Base-by-base conservation (phyloP, 37 sponge, comb jelly and placozoan genomes). In the Theonella swinhoei region DNA sequence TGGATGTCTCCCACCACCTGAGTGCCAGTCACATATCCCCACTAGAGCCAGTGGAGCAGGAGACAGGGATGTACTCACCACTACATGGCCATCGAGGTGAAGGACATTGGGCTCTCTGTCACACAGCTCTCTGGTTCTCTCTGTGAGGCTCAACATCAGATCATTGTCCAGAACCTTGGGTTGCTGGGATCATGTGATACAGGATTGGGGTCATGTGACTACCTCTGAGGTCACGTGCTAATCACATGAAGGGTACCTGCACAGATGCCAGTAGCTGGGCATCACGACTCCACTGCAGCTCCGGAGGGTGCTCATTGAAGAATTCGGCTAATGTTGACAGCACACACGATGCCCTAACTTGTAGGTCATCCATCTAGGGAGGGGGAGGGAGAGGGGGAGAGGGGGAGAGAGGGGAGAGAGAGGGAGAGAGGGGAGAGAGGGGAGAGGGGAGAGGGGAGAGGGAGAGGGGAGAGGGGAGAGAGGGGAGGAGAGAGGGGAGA, bases 1-100 rank as follows among this genome's bases (percentile, higher is more conserved):
- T 89, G 89, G 58, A 89, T 89, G 60, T 89, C 89, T 11, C 89
- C 89, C 26, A 89, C 74, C 31, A 89, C 78, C 89, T 89, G 79
- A 14, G n/a, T n/a, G n/a, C n/a, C n/a, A n/a, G n/a, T n/a, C n/a
- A n/a, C n/a, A n/a, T n/a, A n/a, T n/a, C n/a, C n/a, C n/a, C n/a
- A n/a, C n/a, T n/a, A n/a, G n/a, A n/a, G n/a, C n/a, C n/a, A n/a
- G n/a, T n/a, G n/a, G n/a, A n/a, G n/a, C n/a, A n/a, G n/a, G n/a
- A n/a, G n/a, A n/a, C n/a, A n/a, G n/a, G n/a, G n/a, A 0, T 78
- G 63, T 78, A 36, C 19, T 24, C 31, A 75, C 2, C 36, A 75
- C 76, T 8, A 24, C 0, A 5, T 36, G 62, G 58, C 54, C 54
- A 7, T 7, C 7, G 54, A 47, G 54, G 14, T 47, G 54, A 23